Percentiles rank a stretch among this genome's conserved stretches.
These are phyloP conservation scores for Drosophila azteca DNA, from an alignment of 1,140 invertebrate species.

Conservation along the genomic window DNA sequence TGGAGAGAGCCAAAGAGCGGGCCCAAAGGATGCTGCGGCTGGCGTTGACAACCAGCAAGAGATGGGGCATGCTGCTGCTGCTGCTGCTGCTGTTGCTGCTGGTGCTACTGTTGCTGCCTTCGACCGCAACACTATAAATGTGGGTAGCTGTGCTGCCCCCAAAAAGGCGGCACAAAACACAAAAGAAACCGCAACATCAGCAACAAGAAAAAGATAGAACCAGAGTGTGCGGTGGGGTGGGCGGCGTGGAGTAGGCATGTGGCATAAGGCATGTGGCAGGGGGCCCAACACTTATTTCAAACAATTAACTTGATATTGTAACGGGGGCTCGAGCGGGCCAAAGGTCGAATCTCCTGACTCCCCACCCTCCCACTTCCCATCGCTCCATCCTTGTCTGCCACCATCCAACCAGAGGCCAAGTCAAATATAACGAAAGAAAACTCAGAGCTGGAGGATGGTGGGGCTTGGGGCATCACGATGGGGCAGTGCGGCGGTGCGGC, in stretches of 20 bases:
- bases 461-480: conserved; percentile 1
- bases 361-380: too few species aligned
- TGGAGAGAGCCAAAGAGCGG: conserved; percentile 3
- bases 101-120: conserved; percentile 40
- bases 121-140: conserved; percentile 78
- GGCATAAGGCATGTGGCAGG: background rate
- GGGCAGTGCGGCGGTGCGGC: conserved; percentile 22
- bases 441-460: conserved; percentile 25
- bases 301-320: conserved; percentile 82
- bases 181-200: conserved; percentile 82
- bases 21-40: conserved; percentile 46
- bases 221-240: background rate
- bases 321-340: conserved; percentile 53
- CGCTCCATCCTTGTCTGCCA: too few species aligned
- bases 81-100: conserved; percentile 29
- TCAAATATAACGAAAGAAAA: conserved; percentile 60
- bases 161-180: conserved; percentile 73
- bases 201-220: conserved; percentile 40
- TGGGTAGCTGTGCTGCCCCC: conserved; percentile 57
- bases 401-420: conserved; percentile 21
- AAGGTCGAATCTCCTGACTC: conserved; percentile 43
- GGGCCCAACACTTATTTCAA: conserved; percentile 74
- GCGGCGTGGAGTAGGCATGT: too few species aligned
- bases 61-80: conserved; percentile 12
- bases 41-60: conserved; percentile 66